Evolutionary conservation across 2,797 vertebrate species (phyloP).

Genomic region (Bradypodion ventrale): DNA sequence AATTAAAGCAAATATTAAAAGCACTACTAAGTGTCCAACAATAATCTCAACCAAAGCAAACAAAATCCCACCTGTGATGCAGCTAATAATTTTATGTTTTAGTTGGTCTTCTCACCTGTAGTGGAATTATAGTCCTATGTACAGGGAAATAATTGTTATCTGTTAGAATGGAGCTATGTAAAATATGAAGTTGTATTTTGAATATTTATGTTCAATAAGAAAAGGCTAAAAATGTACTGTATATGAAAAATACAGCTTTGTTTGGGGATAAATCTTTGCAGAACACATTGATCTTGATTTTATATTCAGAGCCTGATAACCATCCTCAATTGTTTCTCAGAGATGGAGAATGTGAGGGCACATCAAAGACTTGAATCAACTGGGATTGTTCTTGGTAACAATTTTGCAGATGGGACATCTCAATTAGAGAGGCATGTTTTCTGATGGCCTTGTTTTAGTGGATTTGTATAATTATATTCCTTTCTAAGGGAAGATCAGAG

Average conservation of each 20-base stretch:
- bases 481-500: slow-evolving; percentile 63
- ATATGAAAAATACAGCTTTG: slow-evolving; percentile 8
- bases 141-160: background rate
- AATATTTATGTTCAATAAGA: background rate
- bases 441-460: slow-evolving; percentile 59
- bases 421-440: slow-evolving; percentile 70
- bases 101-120: background rate
- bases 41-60: background rate
- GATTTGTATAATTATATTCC: slow-evolving; percentile 65
- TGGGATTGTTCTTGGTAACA: slow-evolving; percentile 60
- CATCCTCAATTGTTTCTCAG: slow-evolving; percentile 59
- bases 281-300: slow-evolving; percentile 50
- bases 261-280: background rate
- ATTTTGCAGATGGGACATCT: slow-evolving; percentile 69
- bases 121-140: background rate
- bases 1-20: background rate
- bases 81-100: background rate
- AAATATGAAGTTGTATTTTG: background rate
- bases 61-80: background rate
- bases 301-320: slow-evolving; percentile 51
- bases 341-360: slow-evolving; percentile 53
- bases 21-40: too few relatives aligned
- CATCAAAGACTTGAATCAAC: slow-evolving; percentile 64
- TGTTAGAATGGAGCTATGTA: background rate
- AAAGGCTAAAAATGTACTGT: background rate